Base-by-base conservation (phyloP, 2,797 vertebrate species). In the Danio tinwini region DNA sequence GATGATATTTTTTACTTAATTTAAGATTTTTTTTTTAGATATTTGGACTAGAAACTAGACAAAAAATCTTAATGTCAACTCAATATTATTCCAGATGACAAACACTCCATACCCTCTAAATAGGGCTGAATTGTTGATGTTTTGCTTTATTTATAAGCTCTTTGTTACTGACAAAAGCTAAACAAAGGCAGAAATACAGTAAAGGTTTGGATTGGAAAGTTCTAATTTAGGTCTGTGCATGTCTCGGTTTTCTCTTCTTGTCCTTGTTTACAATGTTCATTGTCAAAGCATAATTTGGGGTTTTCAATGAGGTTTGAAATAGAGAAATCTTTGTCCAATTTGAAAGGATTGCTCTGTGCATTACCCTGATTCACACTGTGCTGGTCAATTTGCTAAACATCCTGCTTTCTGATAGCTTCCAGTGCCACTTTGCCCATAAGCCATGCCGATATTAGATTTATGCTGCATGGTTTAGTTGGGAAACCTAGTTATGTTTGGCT, bases 161-260 rank as follows among this genome's bases (percentile, higher is more conserved):
- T 13, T 64, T 29, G 29, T 29, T 29, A 29, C 29, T 1, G 29
- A 29, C 29, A 29, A 29, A 29, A 29, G 29, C 10, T 11, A 64
- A 19, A 67, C 12, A 47, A 65, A 49, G 7, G 0, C 19, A 52
- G 16, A 52, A n/a, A 39, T 52, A 40, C 3, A 40, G 49, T 39
- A 53, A 50, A 68, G 68, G 21, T 39, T 9, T 50, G 21, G 13
- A 69, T 69, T 17, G 6, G 52, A 69, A 69, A 69, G 67, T 49
- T 29, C 11, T 61, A 29, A 29, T 29, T 29, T 49, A 29, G 9
- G 21, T 50, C 44, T 29, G 44, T 14, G 13, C 14, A 37, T 50
- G 16, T 29, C 4, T 39, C 16, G 6, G 2, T 10, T 53, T 40
- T 70, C 67, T 53, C 67, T 16, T 40, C 3, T 52, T 69, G 65